Base-by-base conservation (phyloP, 2,888 invertebrate species). In the Desoria tigrina region DNA sequence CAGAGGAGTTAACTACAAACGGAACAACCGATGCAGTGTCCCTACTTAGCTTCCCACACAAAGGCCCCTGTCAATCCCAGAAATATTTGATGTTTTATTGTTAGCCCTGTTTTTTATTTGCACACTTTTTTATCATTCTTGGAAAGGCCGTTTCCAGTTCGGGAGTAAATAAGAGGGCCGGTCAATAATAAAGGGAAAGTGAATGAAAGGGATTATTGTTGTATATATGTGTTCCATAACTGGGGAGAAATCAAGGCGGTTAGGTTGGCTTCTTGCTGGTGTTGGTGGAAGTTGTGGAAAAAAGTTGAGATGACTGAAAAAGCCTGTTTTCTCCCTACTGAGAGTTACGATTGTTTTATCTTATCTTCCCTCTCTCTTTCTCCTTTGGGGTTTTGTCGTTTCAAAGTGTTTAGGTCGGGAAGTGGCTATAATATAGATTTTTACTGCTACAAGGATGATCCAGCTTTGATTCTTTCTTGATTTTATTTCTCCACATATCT, bases 291-390 rank as follows among this genome's bases (percentile, higher is more conserved):
- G 16, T 4, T 45, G 4, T n/a, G 16, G 21, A 45, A 28, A 55
- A 55, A 32, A 55, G 53, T 26, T 53, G 53, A 23, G 24, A 55
- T 55, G 27, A 55, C 27, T 55, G 32, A n/a, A 55, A 55, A 55
- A 55, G 32, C 24, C 57, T 57, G 39, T 42, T 45, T 28, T n/a
- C 42, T 42, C 57, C 42, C 57, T 16, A 14, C 21, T 57, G 57
- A 39, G 57, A 57, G 61, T 61, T 61, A 61, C 61, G 59, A 61
- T 51, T 51, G 59, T 59, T 59, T 59, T 59, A 61, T 61, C 50
- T 61, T n/a, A 21, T 37, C 42, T 59, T 28, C 4, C 49, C 51
- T 16, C 16, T 24, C 51, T 51, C 27, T 51, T 23, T 51, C 37
- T 37, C 42, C 37, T 39, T 26, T 55, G 37, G 55, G 55, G 32